Conservation (phyloP, 2,888 invertebrate species). For the Orthonychiurus folsomi region DNA sequence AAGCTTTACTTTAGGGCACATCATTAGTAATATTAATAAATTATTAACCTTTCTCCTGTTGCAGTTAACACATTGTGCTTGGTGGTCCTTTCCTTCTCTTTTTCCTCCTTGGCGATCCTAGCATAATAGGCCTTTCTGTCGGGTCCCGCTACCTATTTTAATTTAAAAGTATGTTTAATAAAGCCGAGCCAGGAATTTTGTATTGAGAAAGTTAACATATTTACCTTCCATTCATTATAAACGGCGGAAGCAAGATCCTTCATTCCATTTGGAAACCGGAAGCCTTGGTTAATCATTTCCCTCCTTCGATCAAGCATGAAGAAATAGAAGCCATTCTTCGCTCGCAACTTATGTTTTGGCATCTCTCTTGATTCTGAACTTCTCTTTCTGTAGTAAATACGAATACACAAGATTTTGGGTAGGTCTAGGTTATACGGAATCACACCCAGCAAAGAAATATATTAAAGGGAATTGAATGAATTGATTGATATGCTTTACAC, state of each 20-base stretch:
- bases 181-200: too few species aligned
- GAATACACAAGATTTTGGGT: too few species aligned
- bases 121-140: constrained; percentile 30
- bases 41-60: constrained; percentile 32
- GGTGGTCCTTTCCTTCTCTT: constrained; percentile 30
- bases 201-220: too few species aligned
- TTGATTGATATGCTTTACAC: too few species aligned
- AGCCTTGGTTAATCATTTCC: constrained; percentile 22
- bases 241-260: constrained; percentile 23
- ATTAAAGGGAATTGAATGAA: too few species aligned
- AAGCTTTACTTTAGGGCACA: too few species aligned
- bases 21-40: too few species aligned
- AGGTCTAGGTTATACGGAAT: too few species aligned
- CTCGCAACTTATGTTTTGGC: constrained; percentile 33
- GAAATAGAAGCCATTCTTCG: constrained; percentile 32
- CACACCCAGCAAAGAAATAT: too few species aligned
- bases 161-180: too few species aligned
- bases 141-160: constrained; percentile 27
- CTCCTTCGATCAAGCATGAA: constrained; percentile 29
- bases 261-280: constrained; percentile 30
- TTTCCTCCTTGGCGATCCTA: constrained; percentile 28
- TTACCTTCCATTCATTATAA: constrained; percentile 34
- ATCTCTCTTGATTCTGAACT: too few species aligned
- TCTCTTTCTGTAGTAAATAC: too few species aligned
- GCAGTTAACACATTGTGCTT: constrained; percentile 31